A percentile compares a stretch with the other conserved stretches of the same genome.
These are phyloP conservation scores for Mylabris phalerata DNA, from an alignment of 1,140 invertebrate species.

Conservation along the genomic window DNA sequence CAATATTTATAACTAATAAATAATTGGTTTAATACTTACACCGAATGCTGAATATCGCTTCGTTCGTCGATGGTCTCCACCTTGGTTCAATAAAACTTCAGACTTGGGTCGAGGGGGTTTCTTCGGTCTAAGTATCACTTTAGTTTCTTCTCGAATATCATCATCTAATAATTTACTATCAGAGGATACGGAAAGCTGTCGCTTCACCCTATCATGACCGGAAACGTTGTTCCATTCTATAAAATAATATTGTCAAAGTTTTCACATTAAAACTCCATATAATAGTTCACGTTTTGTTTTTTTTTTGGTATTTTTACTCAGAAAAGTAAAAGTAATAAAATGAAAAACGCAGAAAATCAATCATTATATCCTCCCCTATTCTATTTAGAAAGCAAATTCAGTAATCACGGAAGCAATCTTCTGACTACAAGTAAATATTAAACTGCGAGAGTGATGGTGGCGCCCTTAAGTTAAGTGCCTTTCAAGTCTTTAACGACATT, in stretches of 20 bases:
- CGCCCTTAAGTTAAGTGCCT: too few relatives aligned
- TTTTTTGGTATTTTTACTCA: too few relatives aligned
- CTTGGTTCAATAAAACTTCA: slow-evolving; percentile 72
- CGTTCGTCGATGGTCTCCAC: slow-evolving; percentile 60
- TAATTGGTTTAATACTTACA: slow-evolving; percentile 52
- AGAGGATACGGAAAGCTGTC: slow-evolving; percentile 82
- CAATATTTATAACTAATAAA: not conserved
- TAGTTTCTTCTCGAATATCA: slow-evolving; percentile 73
- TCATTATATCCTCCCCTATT: too few relatives aligned
- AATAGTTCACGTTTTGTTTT: too few relatives aligned
- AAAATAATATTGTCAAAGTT: slow-evolving; percentile 30
- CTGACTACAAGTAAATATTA: too few relatives aligned
- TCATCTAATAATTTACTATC: slow-evolving; percentile 84
- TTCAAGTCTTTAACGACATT: too few relatives aligned
- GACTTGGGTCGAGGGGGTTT: slow-evolving; percentile 84
- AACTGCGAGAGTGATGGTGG: too few relatives aligned
- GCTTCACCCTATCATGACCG: slow-evolving; percentile 70
- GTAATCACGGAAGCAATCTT: too few relatives aligned
- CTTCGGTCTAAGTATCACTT: slow-evolving; percentile 79
- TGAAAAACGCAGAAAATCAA: too few relatives aligned
- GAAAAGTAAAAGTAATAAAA: too few relatives aligned
- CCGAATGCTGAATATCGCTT: slow-evolving; percentile 88
- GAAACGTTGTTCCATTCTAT: slow-evolving; percentile 71
- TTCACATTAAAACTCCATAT: too few relatives aligned
- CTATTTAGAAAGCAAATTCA: too few relatives aligned